phyloP scores from a whole-genome alignment of 1,140 invertebrate species.

The Mizuhopecten yessoensis region DNA sequence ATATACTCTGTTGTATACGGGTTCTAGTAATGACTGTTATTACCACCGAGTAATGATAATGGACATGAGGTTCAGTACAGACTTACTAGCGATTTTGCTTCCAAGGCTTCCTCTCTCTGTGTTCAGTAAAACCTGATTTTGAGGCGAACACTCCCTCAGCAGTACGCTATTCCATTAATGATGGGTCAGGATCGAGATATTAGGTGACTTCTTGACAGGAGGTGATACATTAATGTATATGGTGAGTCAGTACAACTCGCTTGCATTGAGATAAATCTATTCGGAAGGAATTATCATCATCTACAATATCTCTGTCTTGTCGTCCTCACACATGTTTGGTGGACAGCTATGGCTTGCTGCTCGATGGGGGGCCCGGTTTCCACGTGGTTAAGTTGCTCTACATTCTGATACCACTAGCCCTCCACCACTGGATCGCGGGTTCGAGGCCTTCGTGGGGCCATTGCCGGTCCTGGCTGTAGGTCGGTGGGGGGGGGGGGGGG shows the following conservation, averaged over 20 bases:
- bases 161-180: background rate
- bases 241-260: background rate
- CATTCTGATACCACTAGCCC: no score
- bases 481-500: no score
- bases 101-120: background rate
- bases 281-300: background rate
- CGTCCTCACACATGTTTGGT: background rate
- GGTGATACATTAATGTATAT: background rate
- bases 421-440: no score
- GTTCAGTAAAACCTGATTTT: background rate
- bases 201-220: background rate
- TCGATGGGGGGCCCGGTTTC: no score
- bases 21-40: background rate
- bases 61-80: background rate
- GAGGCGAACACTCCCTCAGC: background rate
- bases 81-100: background rate
- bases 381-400: no score
- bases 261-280: background rate
- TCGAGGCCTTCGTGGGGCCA: no score
- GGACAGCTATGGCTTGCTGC: no score
- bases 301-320: no score
- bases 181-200: background rate
- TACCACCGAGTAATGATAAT: slow-evolving; percentile 3
- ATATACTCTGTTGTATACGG: slow-evolving; percentile 27
- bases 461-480: no score